Percentiles rank a stretch among this genome's conserved stretches.
Conservation (phyloP, 1,140 invertebrate species). For the Atta colombica region DNA sequence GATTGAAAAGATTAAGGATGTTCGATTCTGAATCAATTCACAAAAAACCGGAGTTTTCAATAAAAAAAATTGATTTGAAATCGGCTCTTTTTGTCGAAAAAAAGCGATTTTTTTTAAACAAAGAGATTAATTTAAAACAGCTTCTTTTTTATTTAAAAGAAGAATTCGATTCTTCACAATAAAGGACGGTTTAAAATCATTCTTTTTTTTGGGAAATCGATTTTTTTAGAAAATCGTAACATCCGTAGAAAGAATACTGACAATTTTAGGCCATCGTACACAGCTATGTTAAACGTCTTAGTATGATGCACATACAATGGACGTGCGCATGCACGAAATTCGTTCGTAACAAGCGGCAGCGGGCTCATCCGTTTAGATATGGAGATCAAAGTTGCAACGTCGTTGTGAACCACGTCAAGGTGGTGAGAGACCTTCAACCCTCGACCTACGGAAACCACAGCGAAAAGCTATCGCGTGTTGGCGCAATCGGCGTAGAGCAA, state of each 20-base stretch:
- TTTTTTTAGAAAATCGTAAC: too few species aligned
- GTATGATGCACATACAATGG: background rate
- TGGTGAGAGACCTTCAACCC: slow-evolving; percentile 77
- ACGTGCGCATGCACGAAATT: background rate
- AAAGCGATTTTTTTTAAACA: too few species aligned
- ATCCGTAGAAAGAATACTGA: background rate
- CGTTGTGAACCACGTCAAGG: slow-evolving; percentile 33
- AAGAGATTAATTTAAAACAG: too few species aligned
- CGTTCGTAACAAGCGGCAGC: slow-evolving; percentile 6
- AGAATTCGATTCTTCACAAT: too few species aligned
- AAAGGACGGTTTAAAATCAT: too few species aligned
- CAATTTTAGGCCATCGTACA: background rate
- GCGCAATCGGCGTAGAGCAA: slow-evolving; percentile 58
- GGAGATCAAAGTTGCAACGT: slow-evolving; percentile 57
- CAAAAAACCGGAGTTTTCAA: too few species aligned
- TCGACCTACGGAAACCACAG: slow-evolving; percentile 69
- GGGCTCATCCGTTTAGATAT: background rate
- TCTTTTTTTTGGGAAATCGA: too few species aligned
- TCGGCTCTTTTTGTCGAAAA: too few species aligned
- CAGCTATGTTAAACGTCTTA: background rate
- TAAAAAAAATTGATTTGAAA: too few species aligned
- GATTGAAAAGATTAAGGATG: background rate
- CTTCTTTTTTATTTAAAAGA: too few species aligned
- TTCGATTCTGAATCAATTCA: too few species aligned
- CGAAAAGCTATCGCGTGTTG: slow-evolving; percentile 70